A percentile compares a stretch with the other conserved stretches of the same genome.
These are phyloP conservation scores for Microctenopoma steveboyesi DNA, from an alignment of 2,797 vertebrate genomes.

Conservation along the genomic window DNA sequence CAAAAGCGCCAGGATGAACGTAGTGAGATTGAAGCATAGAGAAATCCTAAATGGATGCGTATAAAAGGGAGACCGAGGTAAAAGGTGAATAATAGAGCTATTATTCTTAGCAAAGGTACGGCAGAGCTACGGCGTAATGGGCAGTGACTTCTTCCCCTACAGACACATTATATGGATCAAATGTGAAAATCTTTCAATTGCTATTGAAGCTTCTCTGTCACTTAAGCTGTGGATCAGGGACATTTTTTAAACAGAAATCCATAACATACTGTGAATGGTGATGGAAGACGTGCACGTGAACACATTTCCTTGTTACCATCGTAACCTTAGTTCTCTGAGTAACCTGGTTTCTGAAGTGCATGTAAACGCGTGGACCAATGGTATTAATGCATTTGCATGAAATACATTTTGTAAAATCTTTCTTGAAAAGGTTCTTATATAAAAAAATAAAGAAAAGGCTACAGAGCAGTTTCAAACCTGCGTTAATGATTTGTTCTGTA, in stretches of 20 bases:
- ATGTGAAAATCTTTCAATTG: constrained; percentile 40
- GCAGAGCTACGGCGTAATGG: constrained; percentile 36
- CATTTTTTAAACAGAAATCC: constrained; percentile 14
- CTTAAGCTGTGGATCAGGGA: constrained; percentile 21
- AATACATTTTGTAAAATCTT: no score
- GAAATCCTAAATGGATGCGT: constrained; percentile 48
- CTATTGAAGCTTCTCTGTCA: constrained; percentile 36
- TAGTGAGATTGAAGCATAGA: constrained; percentile 64
- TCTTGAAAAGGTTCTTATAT: no score
- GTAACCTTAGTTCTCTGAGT: no score
- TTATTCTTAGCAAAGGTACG: constrained; percentile 52
- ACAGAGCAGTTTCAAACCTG: no score
- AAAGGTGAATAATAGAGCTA: constrained; percentile 57
- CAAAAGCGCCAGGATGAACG: constrained; percentile 63
- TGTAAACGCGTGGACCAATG: no score
- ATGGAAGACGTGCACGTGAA: neutral
- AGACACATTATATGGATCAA: constrained; percentile 46
- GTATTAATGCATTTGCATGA: no score
- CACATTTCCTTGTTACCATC: no score
- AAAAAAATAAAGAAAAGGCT: no score
- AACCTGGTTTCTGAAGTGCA: no score
- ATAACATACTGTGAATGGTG: neutral
- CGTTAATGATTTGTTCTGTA: no score
- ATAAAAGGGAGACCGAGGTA: constrained; percentile 49
- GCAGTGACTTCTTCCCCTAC: constrained; percentile 33